Evolutionary conservation across 2,113 vertebrate genomes (phyloP), one percentile per base, ranked within the genome.

Genomic region (Scartelaos histophorus): DNA sequence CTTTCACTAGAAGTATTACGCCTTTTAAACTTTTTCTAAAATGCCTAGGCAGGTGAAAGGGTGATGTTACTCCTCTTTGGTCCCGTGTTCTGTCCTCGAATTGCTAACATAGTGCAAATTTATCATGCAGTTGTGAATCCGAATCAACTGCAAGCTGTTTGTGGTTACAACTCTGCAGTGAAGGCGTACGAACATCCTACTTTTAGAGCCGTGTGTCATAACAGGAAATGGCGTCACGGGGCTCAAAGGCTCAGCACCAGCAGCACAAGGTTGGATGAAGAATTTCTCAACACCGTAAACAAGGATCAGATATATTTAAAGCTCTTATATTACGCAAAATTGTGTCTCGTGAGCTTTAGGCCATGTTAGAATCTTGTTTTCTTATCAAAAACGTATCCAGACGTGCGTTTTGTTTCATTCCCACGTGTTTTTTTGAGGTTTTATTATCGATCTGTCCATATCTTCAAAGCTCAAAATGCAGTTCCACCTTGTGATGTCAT

Each of bases 221-320:
- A 85, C 87, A 89, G 90, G 88, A 90, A 84, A 70, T 87, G n/a
- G 91, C 87, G 78, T 88, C 85, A 89, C 58, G 13, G 24, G 16
- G 47, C 69, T 70, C 43, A 70, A 70, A 38, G n/a, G 62, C 47
- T 60, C 70, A 38, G 67, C 78, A 77, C 57, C 25, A 58, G 34
- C 17, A 61, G 25, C 17, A 19, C 17, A 64, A 70, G 53, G 57
- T 69, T 66, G 22, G 75, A 61, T 71, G 51, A 67, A 67, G 43
- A 10, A 10, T 43, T 43, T 43, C 70, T 38, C 53, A 2, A 34
- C 21, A 66, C 54, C 53, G 22, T n/a, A 11, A 58, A 24, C 22
- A 15, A 12, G 13, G 4, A 58, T 43, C 22, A 24, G 4, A 58
- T 43, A 43, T 43, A 1, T 9, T 43, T 43, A 1, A 43, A 43